Evolutionary conservation across 2,888 invertebrate genomes (phyloP), one percentile per base, ranked within the genome.

Genomic region (Galeopsomyia nigrocyanea): DNA sequence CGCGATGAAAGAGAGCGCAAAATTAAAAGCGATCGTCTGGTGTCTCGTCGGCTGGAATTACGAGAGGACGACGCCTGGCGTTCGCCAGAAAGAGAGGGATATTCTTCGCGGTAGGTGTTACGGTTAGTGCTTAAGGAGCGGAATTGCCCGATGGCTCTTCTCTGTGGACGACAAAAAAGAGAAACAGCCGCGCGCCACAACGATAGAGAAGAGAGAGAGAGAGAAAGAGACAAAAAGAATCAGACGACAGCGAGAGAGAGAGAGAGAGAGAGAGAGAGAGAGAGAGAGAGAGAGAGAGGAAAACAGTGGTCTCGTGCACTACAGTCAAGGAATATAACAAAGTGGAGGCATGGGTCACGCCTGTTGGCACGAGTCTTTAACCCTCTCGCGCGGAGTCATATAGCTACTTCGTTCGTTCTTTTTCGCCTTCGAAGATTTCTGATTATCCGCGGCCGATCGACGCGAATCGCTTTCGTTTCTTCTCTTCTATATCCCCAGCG

Each of bases 361-460:
- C 79, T 83, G 82, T 83, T 82, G 82, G 84, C 83, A 84, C 84
- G 84, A 84, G 84, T 49, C 83, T 84, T 58, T n/a, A n/a, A 19
- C 50, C 56, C 21, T 13, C 19, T 7, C 47, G 7, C 79, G 76
- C n/a, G n/a, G n/a, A n/a, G 80, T 79, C 81, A 79, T 80, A 80
- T 80, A 80, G 79, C 80, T 81, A 76, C 81, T 82, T 83, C 83
- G 1, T 39, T 39, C 13, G 1, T 39, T 39, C 39, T 39, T 39
- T 39, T 39, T 39, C 39, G 1, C 39, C 39, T 39, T 39, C 39
- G 81, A 82, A 80, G 78, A 82, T 81, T 80, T 78, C 78, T 81
- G 80, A 84, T 84, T 83, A 83, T 79, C 78, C 77, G 75, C 26
- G 22, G 10, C 71, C 80, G 75, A 67, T 13, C 47, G 3, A 13